Base-by-base conservation (phyloP, 2,797 vertebrate species). In the Ataeniobius toweri region DNA sequence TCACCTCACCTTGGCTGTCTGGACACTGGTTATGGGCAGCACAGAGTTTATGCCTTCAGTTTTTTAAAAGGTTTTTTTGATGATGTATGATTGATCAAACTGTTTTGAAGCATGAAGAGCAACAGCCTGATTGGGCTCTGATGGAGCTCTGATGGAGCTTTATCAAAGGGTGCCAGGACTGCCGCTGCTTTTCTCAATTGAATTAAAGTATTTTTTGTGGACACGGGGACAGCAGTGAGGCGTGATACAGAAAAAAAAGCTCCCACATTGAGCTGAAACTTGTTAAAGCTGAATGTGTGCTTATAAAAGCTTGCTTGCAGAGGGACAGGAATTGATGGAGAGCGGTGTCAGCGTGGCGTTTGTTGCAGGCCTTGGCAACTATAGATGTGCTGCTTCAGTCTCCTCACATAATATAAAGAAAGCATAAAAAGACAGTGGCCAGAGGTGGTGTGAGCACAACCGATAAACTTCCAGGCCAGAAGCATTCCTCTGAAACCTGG, bases 371-470 rank as follows among this genome's bases (percentile, higher is more conserved):
- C 76, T 81, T 85, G 88, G 89, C 80, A 87, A 83, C 81, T 46
- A 79, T 81, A 72, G 82, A 86, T 85, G 81, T 67, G 80, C 83
- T 63, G 73, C 83, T 86, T 51, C 69, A 68, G 80, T 71, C 73
- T 84, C 77, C 85, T 92, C 89, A 89, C 78, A 59, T 87, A 91
- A 91, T 74, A 79, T 75, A 22, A 83, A 79, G 83, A 82, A 80
- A 83, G 56, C 85, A 85, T 48, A 77, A 85, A 76, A 76, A 77
- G 85, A 76, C 84, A 75, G 86, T 68, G 79, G 88, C 86, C 89
- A 39, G 86, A 83, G 85, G 83, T 36, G 81, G 26, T 48, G 73
- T 13, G 13, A 81, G 83, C 56, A 73, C 63, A 61, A 75, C 79
- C 48, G 80, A 83, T 89, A 86, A 88, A 83, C 82, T 74, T 79